Conservation (phyloP, 2,888 invertebrate genomes). For the Deroplatys truncata region DNA sequence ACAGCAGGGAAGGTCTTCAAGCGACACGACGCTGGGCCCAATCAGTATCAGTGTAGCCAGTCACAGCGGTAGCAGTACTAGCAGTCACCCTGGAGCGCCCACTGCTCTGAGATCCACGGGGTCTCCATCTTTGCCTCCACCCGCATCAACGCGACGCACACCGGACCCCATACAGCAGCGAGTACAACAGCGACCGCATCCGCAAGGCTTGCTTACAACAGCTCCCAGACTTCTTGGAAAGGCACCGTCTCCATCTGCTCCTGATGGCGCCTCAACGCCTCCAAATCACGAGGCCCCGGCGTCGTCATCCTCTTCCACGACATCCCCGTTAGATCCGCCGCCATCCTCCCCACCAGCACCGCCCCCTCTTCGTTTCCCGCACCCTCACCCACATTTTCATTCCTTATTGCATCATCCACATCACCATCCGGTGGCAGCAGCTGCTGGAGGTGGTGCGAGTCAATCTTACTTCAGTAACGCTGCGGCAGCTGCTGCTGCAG, state of each 20-base stretch:
- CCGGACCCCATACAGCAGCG: not conserved
- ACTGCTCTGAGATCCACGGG: not conserved
- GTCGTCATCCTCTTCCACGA: slow-evolving; percentile 34
- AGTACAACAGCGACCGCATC: not conserved
- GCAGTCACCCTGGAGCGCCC: not conserved
- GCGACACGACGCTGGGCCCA: slow-evolving; percentile 36
- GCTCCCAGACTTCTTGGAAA: slow-evolving; percentile 9
- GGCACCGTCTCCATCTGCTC: slow-evolving; percentile 4
- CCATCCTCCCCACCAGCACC: slow-evolving; percentile 35
- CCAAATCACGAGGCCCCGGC: slow-evolving; percentile 24
- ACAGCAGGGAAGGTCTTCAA: slow-evolving; percentile 16
- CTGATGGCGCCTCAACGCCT: not conserved
- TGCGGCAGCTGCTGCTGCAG: slow-evolving; percentile 68
- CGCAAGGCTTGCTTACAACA: slow-evolving; percentile 19
- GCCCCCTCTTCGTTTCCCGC: slow-evolving; percentile 25
- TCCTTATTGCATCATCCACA: slow-evolving; percentile 35
- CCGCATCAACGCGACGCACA: not conserved
- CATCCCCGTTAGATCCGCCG: slow-evolving; percentile 39
- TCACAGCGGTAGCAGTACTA: not conserved
- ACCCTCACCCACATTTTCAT: slow-evolving; percentile 39
- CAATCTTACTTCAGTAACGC: slow-evolving; percentile 48
- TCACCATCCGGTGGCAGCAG: slow-evolving; percentile 16
- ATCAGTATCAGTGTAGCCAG: slow-evolving; percentile 35
- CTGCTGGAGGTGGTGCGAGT: not conserved
- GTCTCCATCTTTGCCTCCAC: not conserved